A percentile compares a stretch with the other conserved stretches of the same genome.
These are phyloP conservation scores for Zaprionus nigranus DNA, from an alignment of 1,140 invertebrate genomes.

Conservation along the genomic window DNA sequence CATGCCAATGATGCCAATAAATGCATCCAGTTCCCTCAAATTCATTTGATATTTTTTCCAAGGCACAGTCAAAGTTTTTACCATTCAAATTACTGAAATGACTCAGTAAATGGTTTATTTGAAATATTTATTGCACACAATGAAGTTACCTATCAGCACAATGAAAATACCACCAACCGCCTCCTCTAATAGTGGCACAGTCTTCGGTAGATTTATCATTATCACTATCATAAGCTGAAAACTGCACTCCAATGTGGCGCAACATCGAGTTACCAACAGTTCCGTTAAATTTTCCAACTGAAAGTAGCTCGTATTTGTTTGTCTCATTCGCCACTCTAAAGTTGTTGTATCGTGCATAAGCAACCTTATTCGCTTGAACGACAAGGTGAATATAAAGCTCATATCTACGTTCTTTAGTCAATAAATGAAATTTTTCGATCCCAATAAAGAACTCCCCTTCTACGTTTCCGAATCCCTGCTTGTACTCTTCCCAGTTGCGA, in stretches of 20 bases:
- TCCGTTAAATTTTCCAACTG: not conserved
- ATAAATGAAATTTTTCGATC: not conserved
- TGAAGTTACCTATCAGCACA: not conserved
- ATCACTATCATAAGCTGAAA: not conserved
- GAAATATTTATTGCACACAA: not conserved
- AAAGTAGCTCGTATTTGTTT: not conserved
- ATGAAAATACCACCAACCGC: conserved; percentile 2
- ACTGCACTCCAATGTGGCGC: not conserved
- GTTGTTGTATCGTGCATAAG: conserved; percentile 18
- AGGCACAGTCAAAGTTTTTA: not conserved
- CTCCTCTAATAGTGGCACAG: not conserved
- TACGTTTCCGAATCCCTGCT: not conserved
- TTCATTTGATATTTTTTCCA: not conserved
- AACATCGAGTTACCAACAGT: not conserved
- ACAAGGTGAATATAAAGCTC: conserved; percentile 29
- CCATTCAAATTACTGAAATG: conserved; percentile 5
- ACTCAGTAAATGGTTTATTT: not conserved
- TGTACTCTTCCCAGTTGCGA: conserved; percentile 2
- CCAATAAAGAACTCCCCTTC: conserved; percentile 16
- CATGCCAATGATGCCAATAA: not conserved
- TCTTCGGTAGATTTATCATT: not conserved
- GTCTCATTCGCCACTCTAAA: not conserved
- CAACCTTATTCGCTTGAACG: conserved; percentile 9
- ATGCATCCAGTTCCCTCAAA: not conserved
- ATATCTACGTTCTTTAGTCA: conserved; percentile 14